Evolutionary conservation across 2,797 vertebrate species (phyloP).

Genomic region (Nannoperca australis): DNA sequence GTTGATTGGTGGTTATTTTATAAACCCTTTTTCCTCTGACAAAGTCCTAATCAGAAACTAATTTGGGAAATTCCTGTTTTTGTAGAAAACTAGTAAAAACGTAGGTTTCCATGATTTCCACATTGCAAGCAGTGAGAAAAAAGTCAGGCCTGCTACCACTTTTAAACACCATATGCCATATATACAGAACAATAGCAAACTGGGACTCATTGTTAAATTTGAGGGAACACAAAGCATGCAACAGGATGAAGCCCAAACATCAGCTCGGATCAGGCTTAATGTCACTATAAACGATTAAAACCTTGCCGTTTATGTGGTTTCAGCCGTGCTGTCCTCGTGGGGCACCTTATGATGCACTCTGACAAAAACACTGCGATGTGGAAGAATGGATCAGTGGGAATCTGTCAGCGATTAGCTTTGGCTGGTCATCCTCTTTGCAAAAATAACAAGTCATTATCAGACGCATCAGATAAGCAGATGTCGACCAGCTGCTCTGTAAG

Average conservation of each 20-base stretch:
- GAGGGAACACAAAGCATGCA: conserved; percentile 24
- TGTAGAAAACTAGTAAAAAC: neutral
- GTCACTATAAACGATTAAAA: conserved; percentile 42
- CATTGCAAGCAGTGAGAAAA: conserved; percentile 6
- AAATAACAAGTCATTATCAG: conserved; percentile 71
- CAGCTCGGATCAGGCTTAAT: conserved; percentile 24
- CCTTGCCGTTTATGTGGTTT: conserved; percentile 23
- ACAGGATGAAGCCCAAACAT: conserved; percentile 35
- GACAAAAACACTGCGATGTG: conserved; percentile 37
- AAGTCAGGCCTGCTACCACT: conserved; percentile 17
- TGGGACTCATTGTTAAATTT: conserved; percentile 29
- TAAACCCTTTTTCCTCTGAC: neutral
- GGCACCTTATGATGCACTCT: conserved; percentile 32
- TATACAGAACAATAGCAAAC: conserved; percentile 15
- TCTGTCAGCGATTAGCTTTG: conserved; percentile 72
- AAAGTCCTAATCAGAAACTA: neutral
- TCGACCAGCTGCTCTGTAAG: conserved; percentile 83
- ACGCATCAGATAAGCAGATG: conserved; percentile 87
- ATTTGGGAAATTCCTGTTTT: conserved; percentile 9
- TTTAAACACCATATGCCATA: conserved; percentile 14
- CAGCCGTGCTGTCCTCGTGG: conserved; percentile 36
- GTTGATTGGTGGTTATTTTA: neutral
- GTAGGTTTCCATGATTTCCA: neutral
- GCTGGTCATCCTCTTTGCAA: conserved; percentile 69
- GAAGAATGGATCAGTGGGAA: conserved; percentile 43